These are phyloP conservation scores for Malthinus flaveolus DNA, from an alignment of 2,888 invertebrate genomes.

Conservation along the genomic window DNA sequence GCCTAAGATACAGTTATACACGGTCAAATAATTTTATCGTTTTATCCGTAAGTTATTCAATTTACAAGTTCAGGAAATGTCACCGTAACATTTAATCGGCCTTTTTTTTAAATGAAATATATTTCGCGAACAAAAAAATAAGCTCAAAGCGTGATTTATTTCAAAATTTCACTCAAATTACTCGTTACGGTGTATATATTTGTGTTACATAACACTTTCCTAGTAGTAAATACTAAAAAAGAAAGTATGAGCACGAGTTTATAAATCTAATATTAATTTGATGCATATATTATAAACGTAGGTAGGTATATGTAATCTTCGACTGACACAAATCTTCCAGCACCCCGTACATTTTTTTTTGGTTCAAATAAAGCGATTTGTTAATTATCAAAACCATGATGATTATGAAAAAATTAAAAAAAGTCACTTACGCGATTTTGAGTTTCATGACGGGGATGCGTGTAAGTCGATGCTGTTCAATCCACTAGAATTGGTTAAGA, in stretches of 20 bases:
- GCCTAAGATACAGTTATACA: conserved; percentile 30
- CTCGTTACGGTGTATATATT: background rate
- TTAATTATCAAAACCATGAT: background rate
- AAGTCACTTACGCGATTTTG: conserved; percentile 47
- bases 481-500: conserved; percentile 48
- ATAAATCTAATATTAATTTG: too few species aligned
- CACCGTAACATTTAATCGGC: background rate
- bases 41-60: background rate
- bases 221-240: conserved; percentile 3
- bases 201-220: conserved; percentile 6
- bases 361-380: too few species aligned
- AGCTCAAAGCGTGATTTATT: background rate
- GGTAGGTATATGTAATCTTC: too few species aligned
- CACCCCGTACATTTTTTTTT: too few species aligned
- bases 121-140: background rate
- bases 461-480: conserved; percentile 45
- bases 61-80: background rate
- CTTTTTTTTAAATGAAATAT: background rate
- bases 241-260: background rate
- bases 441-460: conserved; percentile 46
- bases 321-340: too few species aligned
- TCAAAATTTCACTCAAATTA: conserved; percentile 7
- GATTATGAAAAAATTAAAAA: conserved; percentile 19
- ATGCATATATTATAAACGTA: too few species aligned
- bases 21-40: conserved; percentile 7